These are phyloP conservation scores for Notothenia coriiceps DNA, from an alignment of 2,113 vertebrate genomes.

Conservation along the genomic window DNA sequence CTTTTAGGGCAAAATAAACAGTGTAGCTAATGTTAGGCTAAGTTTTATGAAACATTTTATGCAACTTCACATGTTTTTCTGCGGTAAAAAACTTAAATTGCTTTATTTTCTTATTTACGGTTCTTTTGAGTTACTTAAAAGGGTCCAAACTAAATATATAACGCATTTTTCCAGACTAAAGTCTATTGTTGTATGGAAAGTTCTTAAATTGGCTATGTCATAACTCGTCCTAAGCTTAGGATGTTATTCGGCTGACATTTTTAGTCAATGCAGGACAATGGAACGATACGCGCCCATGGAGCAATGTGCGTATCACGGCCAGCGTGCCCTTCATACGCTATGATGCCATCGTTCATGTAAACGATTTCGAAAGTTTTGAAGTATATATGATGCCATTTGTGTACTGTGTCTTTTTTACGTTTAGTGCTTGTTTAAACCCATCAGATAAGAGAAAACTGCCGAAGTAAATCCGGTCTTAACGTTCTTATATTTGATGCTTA, in stretches of 20 bases:
- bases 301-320: constrained; percentile 17
- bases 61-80: not conserved
- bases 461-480: not conserved
- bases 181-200: too few relatives aligned
- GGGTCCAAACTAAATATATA: not conserved
- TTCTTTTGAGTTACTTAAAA: not conserved
- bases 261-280: not conserved
- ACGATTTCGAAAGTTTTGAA: not conserved
- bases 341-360: not conserved
- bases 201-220: not conserved
- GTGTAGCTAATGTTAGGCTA: not conserved
- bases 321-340: not conserved
- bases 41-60: not conserved
- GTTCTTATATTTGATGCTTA: too few relatives aligned
- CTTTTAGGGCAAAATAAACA: not conserved
- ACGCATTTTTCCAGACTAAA: not conserved
- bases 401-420: not conserved
- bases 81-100: not conserved
- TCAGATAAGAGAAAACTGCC: not conserved
- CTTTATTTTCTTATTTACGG: not conserved
- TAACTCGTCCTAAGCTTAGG: not conserved
- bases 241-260: not conserved
- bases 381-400: too few relatives aligned
- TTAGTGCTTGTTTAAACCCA: not conserved
- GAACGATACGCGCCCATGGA: constrained; percentile 22